These are phyloP conservation scores for Drosophila sturtevanti DNA, from an alignment of 1,140 invertebrate genomes.

Conservation along the genomic window DNA sequence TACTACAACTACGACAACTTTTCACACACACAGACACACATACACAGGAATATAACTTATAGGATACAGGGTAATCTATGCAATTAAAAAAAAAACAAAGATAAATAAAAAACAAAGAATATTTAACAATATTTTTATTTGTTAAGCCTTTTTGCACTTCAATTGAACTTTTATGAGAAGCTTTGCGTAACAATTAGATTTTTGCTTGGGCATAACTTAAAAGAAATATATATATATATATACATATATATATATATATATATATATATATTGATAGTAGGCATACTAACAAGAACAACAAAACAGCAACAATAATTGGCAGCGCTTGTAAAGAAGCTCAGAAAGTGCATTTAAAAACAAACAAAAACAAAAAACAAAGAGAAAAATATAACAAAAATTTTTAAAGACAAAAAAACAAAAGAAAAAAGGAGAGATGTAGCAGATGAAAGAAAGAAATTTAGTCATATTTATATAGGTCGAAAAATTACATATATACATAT, in stretches of 20 bases:
- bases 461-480: constrained; percentile 60
- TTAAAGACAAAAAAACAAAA: constrained; percentile 41
- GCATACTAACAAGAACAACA: constrained; percentile 55
- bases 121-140: constrained; percentile 34
- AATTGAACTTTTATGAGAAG: constrained; percentile 52
- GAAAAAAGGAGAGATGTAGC: not conserved
- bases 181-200: constrained; percentile 71
- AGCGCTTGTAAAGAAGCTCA: constrained; percentile 81
- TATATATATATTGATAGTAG: constrained; percentile 27
- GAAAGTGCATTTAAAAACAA: constrained; percentile 79
- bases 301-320: constrained; percentile 81
- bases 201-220: constrained; percentile 63
- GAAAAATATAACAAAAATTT: constrained; percentile 64
- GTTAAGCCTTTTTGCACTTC: constrained; percentile 60
- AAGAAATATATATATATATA: constrained; percentile 30
- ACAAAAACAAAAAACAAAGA: constrained; percentile 36
- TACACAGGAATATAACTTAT: constrained; percentile 70
- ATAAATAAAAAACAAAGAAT: constrained; percentile 28
- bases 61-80: constrained; percentile 82
- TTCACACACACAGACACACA: not conserved
- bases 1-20: not conserved
- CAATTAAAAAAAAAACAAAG: constrained; percentile 70
- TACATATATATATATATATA: constrained; percentile 17
- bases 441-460: constrained; percentile 33
- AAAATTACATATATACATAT: constrained; percentile 31